Evolutionary conservation across 2,797 vertebrate genomes (phyloP).

Genomic region (Hyperoplus lanceolatus): DNA sequence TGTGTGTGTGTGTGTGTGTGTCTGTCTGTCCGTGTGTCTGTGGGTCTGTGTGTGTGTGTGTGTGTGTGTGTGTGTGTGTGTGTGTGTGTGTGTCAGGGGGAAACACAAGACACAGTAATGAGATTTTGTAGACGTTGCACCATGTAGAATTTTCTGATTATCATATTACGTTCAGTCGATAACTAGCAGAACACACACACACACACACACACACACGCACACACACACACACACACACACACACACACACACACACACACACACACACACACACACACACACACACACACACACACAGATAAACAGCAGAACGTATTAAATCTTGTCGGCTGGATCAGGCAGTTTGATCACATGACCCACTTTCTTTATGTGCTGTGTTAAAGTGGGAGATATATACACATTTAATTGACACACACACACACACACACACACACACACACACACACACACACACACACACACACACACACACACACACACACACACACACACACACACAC

Average conservation of each 20-base stretch:
- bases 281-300: too few relatives aligned
- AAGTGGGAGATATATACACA: constrained; percentile 37
- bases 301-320: constrained; percentile 70
- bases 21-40: too few relatives aligned
- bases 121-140: constrained; percentile 78
- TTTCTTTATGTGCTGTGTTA: constrained; percentile 60
- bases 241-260: too few relatives aligned
- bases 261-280: too few relatives aligned
- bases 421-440: too few relatives aligned
- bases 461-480: too few relatives aligned
- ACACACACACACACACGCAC: too few relatives aligned
- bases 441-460: too few relatives aligned
- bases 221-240: too few relatives aligned
- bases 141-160: constrained; percentile 80
- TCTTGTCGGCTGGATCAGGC: constrained; percentile 58
- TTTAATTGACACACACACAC: neutral
- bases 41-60: constrained; percentile 35
- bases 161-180: constrained; percentile 80
- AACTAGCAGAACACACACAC: constrained; percentile 56
- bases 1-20: too few relatives aligned
- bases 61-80: constrained; percentile 53
- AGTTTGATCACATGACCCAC: constrained; percentile 64
- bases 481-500: too few relatives aligned
- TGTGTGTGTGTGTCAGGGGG: constrained; percentile 38
- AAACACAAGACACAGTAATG: constrained; percentile 79